phyloP scores from a whole-genome alignment of 2,888 invertebrate species.

The Ennomos fuscantarius region DNA sequence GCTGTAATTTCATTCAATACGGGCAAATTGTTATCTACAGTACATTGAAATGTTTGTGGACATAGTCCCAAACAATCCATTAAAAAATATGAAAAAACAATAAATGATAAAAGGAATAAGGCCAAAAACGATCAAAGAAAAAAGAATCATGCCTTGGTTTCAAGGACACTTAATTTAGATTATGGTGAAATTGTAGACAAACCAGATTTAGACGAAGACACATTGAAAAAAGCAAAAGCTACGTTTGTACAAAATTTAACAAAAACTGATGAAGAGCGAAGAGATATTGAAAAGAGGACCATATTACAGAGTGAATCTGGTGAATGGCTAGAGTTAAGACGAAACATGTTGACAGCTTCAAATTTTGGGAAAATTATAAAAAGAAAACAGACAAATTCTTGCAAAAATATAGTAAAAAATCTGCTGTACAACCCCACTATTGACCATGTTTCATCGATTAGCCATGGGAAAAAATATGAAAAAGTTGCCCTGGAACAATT shows the following conservation, averaged over 20 bases:
- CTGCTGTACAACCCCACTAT: slow-evolving; percentile 13
- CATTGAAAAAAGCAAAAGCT: slow-evolving; percentile 16
- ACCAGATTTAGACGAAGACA: slow-evolving; percentile 19
- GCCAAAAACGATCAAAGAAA: slow-evolving; percentile 5
- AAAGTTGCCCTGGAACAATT: slow-evolving; percentile 7
- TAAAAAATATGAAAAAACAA: neutral
- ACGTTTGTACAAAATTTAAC: slow-evolving; percentile 10
- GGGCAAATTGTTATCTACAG: too few species aligned
- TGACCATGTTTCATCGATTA: slow-evolving; percentile 5
- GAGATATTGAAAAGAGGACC: slow-evolving; percentile 12
- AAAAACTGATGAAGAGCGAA: slow-evolving; percentile 20
- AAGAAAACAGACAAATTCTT: slow-evolving; percentile 7
- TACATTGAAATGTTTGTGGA: too few species aligned
- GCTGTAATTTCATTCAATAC: too few species aligned
- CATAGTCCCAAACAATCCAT: too few species aligned
- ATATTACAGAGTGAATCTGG: slow-evolving; percentile 21
- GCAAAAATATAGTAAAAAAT: slow-evolving; percentile 19
- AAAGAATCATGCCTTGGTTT: slow-evolving; percentile 6
- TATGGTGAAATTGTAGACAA: slow-evolving; percentile 17
- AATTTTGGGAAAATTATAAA: slow-evolving; percentile 27
- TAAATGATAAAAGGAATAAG: slow-evolving; percentile 5
- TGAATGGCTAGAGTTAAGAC: slow-evolving; percentile 30
- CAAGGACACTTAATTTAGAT: slow-evolving; percentile 5
- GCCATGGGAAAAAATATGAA: slow-evolving; percentile 20
- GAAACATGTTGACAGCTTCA: slow-evolving; percentile 28